Conservation (phyloP, 2,797 vertebrate genomes). For the Dipus sagitta region DNA sequence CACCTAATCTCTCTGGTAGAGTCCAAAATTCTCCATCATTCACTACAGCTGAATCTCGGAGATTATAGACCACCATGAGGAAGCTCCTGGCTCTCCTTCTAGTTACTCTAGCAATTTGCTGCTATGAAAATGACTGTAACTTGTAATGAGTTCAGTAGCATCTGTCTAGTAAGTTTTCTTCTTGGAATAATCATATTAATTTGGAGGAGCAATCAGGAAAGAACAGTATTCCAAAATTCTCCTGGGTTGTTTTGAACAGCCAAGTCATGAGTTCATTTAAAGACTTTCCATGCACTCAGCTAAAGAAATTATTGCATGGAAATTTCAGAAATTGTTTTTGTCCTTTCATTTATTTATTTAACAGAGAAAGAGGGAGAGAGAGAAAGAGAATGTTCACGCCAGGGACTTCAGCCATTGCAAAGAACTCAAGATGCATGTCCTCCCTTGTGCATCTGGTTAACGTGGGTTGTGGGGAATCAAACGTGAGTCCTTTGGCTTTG, state of each 20-base stretch:
- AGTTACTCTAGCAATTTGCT: conserved; percentile 42
- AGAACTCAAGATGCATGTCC: too few species aligned
- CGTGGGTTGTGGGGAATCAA: too few species aligned
- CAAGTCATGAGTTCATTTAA: too few species aligned
- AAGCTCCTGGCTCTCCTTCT: not conserved
- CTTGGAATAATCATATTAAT: too few species aligned
- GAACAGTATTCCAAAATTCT: not conserved
- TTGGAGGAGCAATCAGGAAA: not conserved
- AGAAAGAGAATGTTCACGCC: too few species aligned
- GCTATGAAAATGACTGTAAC: conserved; percentile 21
- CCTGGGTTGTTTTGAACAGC: not conserved
- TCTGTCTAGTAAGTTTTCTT: too few species aligned
- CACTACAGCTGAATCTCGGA: not conserved
- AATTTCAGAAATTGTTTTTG: not conserved
- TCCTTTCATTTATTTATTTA: too few species aligned
- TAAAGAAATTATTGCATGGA: not conserved
- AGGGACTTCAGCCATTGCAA: too few species aligned
- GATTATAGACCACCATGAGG: conserved; percentile 26
- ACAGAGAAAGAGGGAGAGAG: too few species aligned
- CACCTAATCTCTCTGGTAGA: not conserved
- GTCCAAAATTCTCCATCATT: not conserved
- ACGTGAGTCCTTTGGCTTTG: too few species aligned
- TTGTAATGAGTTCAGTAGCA: not conserved
- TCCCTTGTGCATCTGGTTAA: too few species aligned
- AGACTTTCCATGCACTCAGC: too few species aligned